These are phyloP conservation scores for Hypotaenidia okinawae DNA, from an alignment of 2,797 vertebrate species.

Conservation along the genomic window DNA sequence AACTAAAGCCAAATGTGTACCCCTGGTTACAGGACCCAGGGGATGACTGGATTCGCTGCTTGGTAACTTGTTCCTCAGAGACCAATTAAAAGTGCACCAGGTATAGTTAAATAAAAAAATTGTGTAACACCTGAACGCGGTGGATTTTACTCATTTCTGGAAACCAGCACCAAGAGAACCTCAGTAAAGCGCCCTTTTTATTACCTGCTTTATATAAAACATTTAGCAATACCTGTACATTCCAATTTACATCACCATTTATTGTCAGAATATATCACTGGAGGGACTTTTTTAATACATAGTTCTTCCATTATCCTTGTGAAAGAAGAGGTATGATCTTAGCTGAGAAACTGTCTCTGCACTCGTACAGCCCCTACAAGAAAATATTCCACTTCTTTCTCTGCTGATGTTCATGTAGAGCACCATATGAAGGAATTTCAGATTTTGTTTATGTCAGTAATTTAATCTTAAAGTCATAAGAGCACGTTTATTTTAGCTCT, in stretches of 20 bases:
- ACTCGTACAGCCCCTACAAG: background rate
- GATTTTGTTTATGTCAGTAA: constrained; percentile 71
- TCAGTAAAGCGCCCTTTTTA: background rate
- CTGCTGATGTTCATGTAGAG: constrained; percentile 55
- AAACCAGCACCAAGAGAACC: constrained; percentile 28
- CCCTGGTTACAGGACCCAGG: constrained; percentile 35
- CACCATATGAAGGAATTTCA: constrained; percentile 56
- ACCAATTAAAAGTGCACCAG: constrained; percentile 25
- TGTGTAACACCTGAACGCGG: background rate
- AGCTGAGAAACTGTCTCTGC: constrained; percentile 22
- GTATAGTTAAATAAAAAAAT: constrained; percentile 58
- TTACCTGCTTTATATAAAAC: background rate
- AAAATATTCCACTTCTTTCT: constrained; percentile 55
- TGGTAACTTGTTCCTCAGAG: constrained; percentile 19
- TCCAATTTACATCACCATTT: background rate
- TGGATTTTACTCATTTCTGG: constrained; percentile 23
- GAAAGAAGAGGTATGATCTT: constrained; percentile 39
- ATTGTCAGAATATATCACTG: background rate
- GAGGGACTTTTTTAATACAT: background rate
- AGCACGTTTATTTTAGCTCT: constrained; percentile 71
- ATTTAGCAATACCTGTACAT: constrained; percentile 10
- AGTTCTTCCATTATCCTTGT: background rate
- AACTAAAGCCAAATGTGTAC: constrained; percentile 55
- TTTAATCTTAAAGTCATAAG: constrained; percentile 71
- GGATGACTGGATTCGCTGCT: constrained; percentile 50